Evolutionary conservation across 2,797 vertebrate species (phyloP).

Genomic region (Phalanger gymnotis): DNA sequence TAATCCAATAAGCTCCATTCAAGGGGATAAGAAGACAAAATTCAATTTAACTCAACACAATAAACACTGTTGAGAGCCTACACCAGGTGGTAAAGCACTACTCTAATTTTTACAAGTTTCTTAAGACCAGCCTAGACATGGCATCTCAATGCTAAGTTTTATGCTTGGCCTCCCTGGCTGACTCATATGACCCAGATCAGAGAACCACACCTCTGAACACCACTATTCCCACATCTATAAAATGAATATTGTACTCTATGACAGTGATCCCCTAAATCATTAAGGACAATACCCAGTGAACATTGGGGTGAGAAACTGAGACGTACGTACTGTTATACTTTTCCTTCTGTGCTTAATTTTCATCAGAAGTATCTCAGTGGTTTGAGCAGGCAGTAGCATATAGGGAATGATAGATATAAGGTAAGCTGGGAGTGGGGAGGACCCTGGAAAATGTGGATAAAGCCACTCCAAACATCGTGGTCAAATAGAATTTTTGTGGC

Average conservation of each 20-base stretch:
- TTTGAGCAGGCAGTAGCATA: neutral
- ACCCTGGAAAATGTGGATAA: conserved; percentile 5
- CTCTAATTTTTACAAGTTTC: neutral
- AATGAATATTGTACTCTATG: neutral
- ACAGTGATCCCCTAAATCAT: neutral
- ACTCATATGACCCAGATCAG: neutral
- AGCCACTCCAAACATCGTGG: neutral
- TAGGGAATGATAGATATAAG: neutral
- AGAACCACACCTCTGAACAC: neutral
- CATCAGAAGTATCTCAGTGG: neutral
- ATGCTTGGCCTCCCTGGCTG: neutral
- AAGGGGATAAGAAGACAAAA: neutral
- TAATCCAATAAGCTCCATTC: neutral
- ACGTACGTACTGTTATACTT: neutral
- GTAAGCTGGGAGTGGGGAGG: neutral
- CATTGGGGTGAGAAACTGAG: neutral
- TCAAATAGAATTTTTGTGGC: conserved; percentile 1
- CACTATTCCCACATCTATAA: neutral
- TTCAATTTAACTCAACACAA: neutral
- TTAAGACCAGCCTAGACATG: neutral
- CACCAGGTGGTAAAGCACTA: neutral
- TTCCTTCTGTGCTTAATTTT: neutral
- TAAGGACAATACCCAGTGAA: neutral
- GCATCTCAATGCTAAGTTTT: neutral
- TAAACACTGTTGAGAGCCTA: neutral